Conservation (phyloP, 2,888 invertebrate genomes). For the Diadegma fenestrale region DNA sequence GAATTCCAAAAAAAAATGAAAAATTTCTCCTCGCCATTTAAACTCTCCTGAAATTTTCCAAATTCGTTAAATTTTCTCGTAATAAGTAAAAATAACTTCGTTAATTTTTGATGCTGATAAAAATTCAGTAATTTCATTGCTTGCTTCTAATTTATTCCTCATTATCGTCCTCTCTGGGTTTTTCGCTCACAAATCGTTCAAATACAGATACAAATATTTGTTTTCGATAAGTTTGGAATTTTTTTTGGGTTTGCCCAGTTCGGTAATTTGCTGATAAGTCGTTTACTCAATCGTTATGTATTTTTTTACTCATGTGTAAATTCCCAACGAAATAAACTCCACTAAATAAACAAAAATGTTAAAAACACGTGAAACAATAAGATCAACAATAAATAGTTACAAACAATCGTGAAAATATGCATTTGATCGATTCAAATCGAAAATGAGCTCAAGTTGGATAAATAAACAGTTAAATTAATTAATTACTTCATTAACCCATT, state of each 20-base stretch:
- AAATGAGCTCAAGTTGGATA: neutral
- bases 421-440: neutral
- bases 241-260: neutral
- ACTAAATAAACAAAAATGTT: neutral
- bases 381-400: neutral
- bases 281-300: neutral
- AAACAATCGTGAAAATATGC: neutral
- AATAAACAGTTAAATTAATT: neutral
- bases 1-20: neutral
- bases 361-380: neutral
- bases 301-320: neutral
- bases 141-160: neutral
- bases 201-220: conserved; percentile 4
- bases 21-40: neutral
- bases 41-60: neutral
- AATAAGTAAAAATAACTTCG: neutral
- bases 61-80: neutral
- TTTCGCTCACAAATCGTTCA: neutral
- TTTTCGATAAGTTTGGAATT: neutral
- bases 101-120: neutral
- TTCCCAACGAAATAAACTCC: neutral
- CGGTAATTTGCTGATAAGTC: neutral
- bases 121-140: neutral
- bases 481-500: too few relatives aligned
- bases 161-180: too few relatives aligned